A percentile compares a stretch with the other conserved stretches of the same genome.
Conservation (phyloP, 2,888 invertebrate genomes). For the Atherix ibis region DNA sequence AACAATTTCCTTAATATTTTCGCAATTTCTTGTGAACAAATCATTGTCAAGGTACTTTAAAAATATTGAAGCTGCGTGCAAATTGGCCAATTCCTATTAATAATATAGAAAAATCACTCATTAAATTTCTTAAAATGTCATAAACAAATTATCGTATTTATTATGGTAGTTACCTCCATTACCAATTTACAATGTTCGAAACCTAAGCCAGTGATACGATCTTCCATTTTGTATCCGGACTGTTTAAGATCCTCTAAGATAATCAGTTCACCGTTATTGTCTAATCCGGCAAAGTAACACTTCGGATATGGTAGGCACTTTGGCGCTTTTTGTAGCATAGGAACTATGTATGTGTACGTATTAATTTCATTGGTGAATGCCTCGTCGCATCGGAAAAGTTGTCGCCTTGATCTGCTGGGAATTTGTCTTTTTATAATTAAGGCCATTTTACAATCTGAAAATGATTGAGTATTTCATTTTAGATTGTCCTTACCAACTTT, state of each 20-base stretch:
- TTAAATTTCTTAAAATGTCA: background rate
- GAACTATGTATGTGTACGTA: constrained; percentile 24
- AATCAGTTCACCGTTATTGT: constrained; percentile 22
- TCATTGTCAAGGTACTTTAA: constrained; percentile 19
- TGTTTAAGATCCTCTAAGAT: constrained; percentile 25
- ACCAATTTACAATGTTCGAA: constrained; percentile 24
- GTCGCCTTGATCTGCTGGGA: constrained; percentile 22
- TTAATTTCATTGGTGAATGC: constrained; percentile 28
- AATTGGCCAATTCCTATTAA: constrained; percentile 23
- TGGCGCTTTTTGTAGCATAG: constrained; percentile 19
- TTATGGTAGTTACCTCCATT: constrained; percentile 19
- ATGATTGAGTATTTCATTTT: no score
- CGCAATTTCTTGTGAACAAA: constrained; percentile 16
- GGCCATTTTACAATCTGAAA: constrained; percentile 11
- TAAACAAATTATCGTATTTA: background rate
- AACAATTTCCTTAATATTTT: constrained; percentile 24
- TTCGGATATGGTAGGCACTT: constrained; percentile 18
- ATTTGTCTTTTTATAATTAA: constrained; percentile 30
- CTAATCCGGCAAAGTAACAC: constrained; percentile 22
- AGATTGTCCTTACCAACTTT: no score
- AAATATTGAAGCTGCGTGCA: constrained; percentile 27
- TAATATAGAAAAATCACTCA: constrained; percentile 1
- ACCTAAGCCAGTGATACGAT: constrained; percentile 22
- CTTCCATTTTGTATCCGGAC: constrained; percentile 21
- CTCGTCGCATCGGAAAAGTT: constrained; percentile 26